These are phyloP conservation scores for Ascaphus truei DNA, from an alignment of 2,113 vertebrate species.

Conservation along the genomic window DNA sequence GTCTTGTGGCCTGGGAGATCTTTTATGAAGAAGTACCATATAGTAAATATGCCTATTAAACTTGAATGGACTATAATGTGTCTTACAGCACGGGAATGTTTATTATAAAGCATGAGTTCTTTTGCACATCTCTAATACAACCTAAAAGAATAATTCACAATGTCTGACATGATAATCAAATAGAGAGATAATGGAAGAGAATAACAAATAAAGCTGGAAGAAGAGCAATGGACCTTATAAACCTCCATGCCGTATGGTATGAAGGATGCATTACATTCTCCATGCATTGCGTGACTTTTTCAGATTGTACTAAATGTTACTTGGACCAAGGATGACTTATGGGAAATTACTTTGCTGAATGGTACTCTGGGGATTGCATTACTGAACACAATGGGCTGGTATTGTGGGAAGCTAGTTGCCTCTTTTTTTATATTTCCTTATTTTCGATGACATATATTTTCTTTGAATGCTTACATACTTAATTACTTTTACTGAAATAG, in stretches of 20 bases:
- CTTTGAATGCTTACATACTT: too few species aligned
- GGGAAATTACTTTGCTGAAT: neutral
- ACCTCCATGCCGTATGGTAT: neutral
- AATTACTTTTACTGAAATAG: too few species aligned
- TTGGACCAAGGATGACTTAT: slow-evolving; percentile 2
- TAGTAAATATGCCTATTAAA: too few species aligned
- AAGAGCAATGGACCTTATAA: slow-evolving; percentile 9
- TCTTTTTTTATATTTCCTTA: too few species aligned
- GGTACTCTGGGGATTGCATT: neutral
- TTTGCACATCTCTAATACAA: too few species aligned
- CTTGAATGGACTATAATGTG: too few species aligned
- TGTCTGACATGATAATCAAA: slow-evolving; percentile 5
- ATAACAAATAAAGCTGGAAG: slow-evolving; percentile 6
- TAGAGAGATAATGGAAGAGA: neutral
- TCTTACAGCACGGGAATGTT: too few species aligned
- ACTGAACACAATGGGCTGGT: slow-evolving; percentile 4
- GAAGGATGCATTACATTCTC: slow-evolving; percentile 22
- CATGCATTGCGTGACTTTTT: neutral
- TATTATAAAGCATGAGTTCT: too few species aligned
- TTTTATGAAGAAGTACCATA: too few species aligned
- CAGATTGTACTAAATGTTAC: slow-evolving; percentile 2
- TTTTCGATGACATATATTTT: too few species aligned
- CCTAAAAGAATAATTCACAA: neutral
- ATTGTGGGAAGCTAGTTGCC: neutral
- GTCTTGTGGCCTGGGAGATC: too few species aligned